These are phyloP conservation scores for Danaus plexippus DNA, from an alignment of 1,140 invertebrate species.

Conservation along the genomic window DNA sequence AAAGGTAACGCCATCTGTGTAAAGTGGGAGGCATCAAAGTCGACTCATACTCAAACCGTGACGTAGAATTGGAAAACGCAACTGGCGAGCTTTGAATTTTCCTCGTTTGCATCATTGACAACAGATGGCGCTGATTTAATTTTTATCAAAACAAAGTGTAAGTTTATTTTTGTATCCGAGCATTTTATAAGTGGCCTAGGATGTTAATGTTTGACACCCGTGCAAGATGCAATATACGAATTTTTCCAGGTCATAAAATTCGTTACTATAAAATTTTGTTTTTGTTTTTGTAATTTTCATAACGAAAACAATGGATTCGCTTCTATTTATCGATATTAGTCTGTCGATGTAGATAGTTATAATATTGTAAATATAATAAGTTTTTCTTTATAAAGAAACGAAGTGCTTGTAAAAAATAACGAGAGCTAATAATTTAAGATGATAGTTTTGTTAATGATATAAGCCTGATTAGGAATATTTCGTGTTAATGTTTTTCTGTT, in stretches of 20 bases:
- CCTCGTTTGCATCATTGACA: conserved; percentile 18
- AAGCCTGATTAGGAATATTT: no score
- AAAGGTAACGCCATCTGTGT: conserved; percentile 21
- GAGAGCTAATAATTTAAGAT: background rate
- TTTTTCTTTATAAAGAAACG: no score
- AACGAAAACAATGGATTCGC: no score
- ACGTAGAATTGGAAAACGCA: conserved; percentile 11
- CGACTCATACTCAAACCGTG: conserved; percentile 14
- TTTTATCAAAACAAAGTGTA: conserved; percentile 6
- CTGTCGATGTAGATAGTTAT: no score
- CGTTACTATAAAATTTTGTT: background rate
- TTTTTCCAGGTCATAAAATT: conserved; percentile 27
- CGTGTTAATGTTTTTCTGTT: no score
- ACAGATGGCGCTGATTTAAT: conserved; percentile 44
- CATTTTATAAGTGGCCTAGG: conserved; percentile 61
- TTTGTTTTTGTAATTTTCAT: no score
- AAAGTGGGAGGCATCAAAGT: conserved; percentile 6
- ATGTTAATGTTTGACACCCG: conserved; percentile 43
- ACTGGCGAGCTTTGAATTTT: conserved; percentile 27
- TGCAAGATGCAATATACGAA: conserved; percentile 35
- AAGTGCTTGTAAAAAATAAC: background rate
- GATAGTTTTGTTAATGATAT: background rate
- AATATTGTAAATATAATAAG: no score
- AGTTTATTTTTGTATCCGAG: conserved; percentile 60
- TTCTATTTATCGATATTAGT: no score